Evolutionary conservation across 2,113 vertebrate species (phyloP).

Genomic region (Nycticorax nycticorax): DNA sequence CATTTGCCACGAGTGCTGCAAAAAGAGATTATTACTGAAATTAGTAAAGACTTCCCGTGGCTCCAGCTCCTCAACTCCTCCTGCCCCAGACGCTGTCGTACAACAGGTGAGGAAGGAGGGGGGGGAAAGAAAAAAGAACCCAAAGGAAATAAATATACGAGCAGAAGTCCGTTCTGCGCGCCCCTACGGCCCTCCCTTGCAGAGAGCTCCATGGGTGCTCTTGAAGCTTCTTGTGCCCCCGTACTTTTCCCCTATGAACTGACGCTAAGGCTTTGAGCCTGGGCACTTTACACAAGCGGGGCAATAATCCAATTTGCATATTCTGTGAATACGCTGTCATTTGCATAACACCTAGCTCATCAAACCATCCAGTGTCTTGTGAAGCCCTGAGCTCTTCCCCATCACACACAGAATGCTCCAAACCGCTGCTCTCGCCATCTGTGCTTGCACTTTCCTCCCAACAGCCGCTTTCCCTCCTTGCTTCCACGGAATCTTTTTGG

Average conservation of each 20-base stretch:
- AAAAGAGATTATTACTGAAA: background rate
- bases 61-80: background rate
- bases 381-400: background rate
- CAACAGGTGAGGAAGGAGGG: background rate
- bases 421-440: background rate
- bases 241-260: fast-evolving
- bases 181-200: background rate
- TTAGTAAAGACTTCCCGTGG: background rate
- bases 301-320: background rate
- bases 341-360: background rate
- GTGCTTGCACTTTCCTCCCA: background rate
- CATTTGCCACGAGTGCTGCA: fast-evolving
- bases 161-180: background rate
- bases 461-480: background rate
- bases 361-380: background rate
- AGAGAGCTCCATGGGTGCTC: background rate
- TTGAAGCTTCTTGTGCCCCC: fast-evolving
- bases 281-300: background rate
- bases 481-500: background rate
- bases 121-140: background rate
- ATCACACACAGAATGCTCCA: background rate
- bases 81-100: background rate
- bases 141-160: background rate
- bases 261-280: fast-evolving
- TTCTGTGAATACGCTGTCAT: background rate